Conservation (phyloP, 2,113 vertebrate species). For the Phylloscopus trochilus region DNA sequence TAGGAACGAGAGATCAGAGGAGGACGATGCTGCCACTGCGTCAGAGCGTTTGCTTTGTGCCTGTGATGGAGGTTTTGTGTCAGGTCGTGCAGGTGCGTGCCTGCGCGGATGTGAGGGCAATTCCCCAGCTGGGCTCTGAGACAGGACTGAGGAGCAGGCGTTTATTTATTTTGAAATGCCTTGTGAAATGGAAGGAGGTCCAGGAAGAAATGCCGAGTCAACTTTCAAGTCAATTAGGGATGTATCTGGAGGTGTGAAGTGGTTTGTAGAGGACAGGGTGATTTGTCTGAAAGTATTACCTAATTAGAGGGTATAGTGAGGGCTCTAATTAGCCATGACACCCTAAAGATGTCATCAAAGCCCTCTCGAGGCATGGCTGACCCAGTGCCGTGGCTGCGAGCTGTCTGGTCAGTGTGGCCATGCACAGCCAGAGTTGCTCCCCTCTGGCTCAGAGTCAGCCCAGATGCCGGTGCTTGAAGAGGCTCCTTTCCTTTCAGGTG, state of each 20-base stretch:
- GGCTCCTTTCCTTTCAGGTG: neutral
- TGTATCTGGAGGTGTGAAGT: neutral
- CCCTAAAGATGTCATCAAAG: slow-evolving; percentile 39
- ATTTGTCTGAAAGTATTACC: slow-evolving; percentile 52
- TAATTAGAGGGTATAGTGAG: slow-evolving; percentile 15
- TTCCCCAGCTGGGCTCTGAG: neutral
- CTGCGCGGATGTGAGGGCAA: neutral
- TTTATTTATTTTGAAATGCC: slow-evolving; percentile 29
- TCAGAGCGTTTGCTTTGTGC: neutral
- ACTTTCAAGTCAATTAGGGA: slow-evolving; percentile 40
- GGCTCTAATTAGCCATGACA: slow-evolving; percentile 40
- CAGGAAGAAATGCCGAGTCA: neutral
- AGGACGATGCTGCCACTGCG: neutral
- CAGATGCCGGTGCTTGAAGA: accelerated
- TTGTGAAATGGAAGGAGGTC: slow-evolving; percentile 11
- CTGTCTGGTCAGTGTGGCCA: neutral
- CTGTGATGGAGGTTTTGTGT: neutral
- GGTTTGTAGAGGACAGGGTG: neutral
- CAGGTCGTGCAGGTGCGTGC: neutral
- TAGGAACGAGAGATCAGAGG: neutral
- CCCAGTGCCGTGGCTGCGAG: neutral
- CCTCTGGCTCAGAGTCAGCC: neutral
- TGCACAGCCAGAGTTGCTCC: neutral
- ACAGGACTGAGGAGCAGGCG: neutral
- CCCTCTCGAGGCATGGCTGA: neutral